Evolutionary conservation across 2,113 vertebrate genomes (phyloP).

Genomic region (Ailuropoda melanoleuca): DNA sequence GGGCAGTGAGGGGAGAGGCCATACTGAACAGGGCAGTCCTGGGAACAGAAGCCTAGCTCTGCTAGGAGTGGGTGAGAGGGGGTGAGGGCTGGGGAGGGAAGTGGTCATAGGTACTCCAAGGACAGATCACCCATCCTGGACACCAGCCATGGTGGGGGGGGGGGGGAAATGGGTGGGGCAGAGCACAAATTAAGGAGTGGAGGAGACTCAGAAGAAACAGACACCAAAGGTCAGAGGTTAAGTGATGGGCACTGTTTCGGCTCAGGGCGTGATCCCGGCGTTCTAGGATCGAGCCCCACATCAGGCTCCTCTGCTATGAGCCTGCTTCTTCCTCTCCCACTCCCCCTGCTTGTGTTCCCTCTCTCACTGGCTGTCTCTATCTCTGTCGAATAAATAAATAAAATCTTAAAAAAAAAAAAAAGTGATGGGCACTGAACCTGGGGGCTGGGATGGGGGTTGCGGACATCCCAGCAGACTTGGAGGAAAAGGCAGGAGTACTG

Average conservation of each 20-base stretch:
- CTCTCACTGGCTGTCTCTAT: too few species aligned
- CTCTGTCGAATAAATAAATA: too few species aligned
- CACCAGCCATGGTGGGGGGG: background rate
- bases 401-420: too few species aligned
- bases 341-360: too few species aligned
- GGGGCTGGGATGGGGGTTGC: fast-evolving
- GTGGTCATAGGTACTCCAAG: too few species aligned
- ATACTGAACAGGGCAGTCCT: background rate
- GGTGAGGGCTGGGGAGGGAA: background rate
- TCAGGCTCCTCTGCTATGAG: too few species aligned
- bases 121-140: background rate
- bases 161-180: background rate
- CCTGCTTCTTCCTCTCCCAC: too few species aligned
- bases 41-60: background rate
- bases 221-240: background rate
- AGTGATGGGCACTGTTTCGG: background rate
- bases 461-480: background rate
- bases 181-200: background rate
- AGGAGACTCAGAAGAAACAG: background rate
- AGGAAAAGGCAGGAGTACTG: background rate
- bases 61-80: fast-evolving
- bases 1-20: fast-evolving
- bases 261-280: too few species aligned
- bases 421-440: background rate
- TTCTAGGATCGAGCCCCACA: too few species aligned